Base-by-base conservation (phyloP, 2,113 vertebrate species). In the Lagopus muta region DNA sequence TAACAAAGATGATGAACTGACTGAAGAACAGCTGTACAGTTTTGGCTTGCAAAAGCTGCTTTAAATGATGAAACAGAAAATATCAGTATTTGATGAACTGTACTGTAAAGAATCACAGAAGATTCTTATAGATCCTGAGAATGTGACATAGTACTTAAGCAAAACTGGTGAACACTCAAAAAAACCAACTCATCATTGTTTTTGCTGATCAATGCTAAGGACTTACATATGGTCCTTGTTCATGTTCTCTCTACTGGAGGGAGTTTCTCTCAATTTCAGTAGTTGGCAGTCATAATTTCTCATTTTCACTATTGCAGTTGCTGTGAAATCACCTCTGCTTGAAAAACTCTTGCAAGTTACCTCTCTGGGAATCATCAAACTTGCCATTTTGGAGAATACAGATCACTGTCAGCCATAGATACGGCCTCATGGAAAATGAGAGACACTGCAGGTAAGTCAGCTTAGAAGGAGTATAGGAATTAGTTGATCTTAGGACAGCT, bases 21-120 rank as follows among this genome's bases (percentile, higher is more conserved):
- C 14, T 69, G 30, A 73, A 87, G 45, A 86, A 61, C 40, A 86
- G 55, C 43, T 70, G 10, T 36, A 65, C 16, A 16, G 65, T 12
- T 61, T 36, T 34, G 54, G 9, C 48, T 77, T 86, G 38, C 34
- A 83, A 86, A 88, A 83, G 21, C 45, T 40, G 14, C 86, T 69
- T 95, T 88, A 91, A 76, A 62, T 93, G 67, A 48, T 34, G 30
- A 76, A 88, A 86, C 14, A 45, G 40, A 80, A 94, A 91, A 92
- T 58, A 22, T 34, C 36, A 70, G 24, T 62, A 54, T 50, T 71
- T 62, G 55, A 66, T 79, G 38, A 80, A 45, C 52, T 76, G 74
- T 79, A 76, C 48, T 62, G 42, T 70, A 80, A 75, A 55, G 84
- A 87, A 79, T 57, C 71, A 61, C 24, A 55, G 55, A 45, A 85